Evolutionary conservation across 2,113 vertebrate species (phyloP).

Genomic region (Syrrhaptes paradoxus): DNA sequence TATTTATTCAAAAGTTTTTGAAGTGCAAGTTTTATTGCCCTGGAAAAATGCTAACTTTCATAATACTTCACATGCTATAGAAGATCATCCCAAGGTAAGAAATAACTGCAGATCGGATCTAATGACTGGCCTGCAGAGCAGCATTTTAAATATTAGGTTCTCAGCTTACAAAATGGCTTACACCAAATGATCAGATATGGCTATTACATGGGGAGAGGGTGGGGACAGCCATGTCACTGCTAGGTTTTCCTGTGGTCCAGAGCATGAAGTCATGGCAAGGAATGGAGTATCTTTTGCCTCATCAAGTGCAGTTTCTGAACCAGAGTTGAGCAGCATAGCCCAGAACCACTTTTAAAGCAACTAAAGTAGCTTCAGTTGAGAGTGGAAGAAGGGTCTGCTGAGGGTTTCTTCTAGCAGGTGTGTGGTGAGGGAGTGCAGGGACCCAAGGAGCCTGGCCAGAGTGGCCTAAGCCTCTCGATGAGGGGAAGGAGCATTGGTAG

Average conservation of each 20-base stretch:
- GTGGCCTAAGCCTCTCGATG: neutral
- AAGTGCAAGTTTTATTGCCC: constrained; percentile 4
- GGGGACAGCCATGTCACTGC: neutral
- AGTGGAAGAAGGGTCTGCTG: neutral
- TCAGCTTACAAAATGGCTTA: neutral
- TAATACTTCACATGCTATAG: neutral
- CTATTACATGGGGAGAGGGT: neutral
- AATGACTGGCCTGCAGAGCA: neutral
- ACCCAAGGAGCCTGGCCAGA: neutral
- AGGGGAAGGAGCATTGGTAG: neutral
- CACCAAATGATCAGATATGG: neutral
- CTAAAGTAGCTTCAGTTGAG: neutral
- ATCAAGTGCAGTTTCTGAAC: neutral
- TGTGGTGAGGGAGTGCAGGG: neutral
- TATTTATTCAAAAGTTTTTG: neutral
- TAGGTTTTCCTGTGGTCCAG: neutral
- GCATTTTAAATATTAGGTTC: constrained; percentile 11
- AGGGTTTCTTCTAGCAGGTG: neutral
- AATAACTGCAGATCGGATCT: neutral
- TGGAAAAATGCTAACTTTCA: constrained; percentile 19
- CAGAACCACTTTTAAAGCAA: neutral
- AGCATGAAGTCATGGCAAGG: neutral
- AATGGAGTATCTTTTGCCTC: neutral
- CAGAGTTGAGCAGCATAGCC: neutral
- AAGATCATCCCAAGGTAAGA: neutral